Percentiles rank a stretch among this genome's conserved stretches.
Evolutionary conservation across 2,888 invertebrate genomes (phyloP).

Genomic region (Hypomecis punctinalis): DNA sequence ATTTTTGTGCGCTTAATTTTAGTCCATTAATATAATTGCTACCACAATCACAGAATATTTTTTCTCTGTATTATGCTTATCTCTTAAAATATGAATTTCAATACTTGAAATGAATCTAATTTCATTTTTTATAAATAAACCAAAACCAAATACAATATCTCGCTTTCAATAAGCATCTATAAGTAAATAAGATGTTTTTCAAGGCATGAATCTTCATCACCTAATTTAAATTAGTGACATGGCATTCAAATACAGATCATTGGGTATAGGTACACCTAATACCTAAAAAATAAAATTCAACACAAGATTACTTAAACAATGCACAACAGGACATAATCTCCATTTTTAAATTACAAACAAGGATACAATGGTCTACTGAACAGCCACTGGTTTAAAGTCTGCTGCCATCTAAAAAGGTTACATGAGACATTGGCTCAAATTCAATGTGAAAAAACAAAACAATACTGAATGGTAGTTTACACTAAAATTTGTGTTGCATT

Average conservation of each 20-base stretch:
- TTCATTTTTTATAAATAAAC: not conserved
- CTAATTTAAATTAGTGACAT: constrained; percentile 20
- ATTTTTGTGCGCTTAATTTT: constrained; percentile 35
- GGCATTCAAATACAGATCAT: constrained; percentile 15
- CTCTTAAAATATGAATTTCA: not conserved
- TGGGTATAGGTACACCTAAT: constrained; percentile 25
- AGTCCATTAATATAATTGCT: constrained; percentile 11
- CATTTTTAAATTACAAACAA: constrained; percentile 25
- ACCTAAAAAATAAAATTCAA: constrained; percentile 25
- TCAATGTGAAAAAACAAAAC: no score
- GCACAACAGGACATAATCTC: constrained; percentile 40
- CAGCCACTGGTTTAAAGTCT: constrained; percentile 24
- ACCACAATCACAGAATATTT: constrained; percentile 3
- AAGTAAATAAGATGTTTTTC: not conserved
- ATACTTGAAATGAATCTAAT: not conserved
- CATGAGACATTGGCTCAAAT: not conserved
- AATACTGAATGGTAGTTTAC: no score
- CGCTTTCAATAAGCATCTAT: no score
- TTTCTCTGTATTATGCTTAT: not conserved
- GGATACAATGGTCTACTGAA: constrained; percentile 26
- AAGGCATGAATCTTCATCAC: not conserved
- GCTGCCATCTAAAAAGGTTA: constrained; percentile 14
- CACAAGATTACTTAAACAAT: constrained; percentile 24
- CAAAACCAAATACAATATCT: not conserved
- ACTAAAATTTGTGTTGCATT: no score